Evolutionary conservation across 2,888 invertebrate species (phyloP).

Genomic region (Polyommatus iphigenia): DNA sequence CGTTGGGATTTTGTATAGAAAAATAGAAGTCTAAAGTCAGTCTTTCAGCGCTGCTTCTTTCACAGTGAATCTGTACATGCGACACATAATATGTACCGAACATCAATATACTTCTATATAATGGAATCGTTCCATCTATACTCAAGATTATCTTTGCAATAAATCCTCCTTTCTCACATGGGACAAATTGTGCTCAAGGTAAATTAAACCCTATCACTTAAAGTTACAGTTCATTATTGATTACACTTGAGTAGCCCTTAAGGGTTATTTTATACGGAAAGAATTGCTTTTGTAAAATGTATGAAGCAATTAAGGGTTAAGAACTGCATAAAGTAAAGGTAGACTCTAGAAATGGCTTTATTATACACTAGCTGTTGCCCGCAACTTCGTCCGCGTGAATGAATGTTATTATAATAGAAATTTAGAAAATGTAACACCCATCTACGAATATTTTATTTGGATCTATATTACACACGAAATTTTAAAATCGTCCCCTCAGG

Average conservation of each 20-base stretch:
- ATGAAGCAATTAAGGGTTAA: neutral
- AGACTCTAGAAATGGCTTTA: neutral
- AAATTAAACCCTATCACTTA: neutral
- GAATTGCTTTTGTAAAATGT: conserved; percentile 14
- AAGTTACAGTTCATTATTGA: neutral
- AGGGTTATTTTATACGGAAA: conserved; percentile 16
- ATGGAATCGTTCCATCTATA: conserved; percentile 4
- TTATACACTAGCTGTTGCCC: too few species aligned
- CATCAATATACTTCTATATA: neutral
- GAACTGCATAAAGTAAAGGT: neutral
- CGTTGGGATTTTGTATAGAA: too few species aligned
- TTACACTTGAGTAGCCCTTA: neutral
- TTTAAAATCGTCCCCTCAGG: too few species aligned
- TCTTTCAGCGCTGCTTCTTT: too few species aligned
- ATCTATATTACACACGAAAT: too few species aligned
- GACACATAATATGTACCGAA: neutral
- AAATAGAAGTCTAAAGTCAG: too few species aligned
- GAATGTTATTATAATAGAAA: too few species aligned
- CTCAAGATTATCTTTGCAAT: conserved; percentile 3
- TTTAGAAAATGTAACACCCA: too few species aligned
- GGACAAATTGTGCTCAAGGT: conserved; percentile 1
- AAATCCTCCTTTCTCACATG: neutral
- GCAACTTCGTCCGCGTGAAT: too few species aligned
- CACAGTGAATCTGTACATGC: too few species aligned
- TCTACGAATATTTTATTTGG: too few species aligned